These are phyloP conservation scores for Tonatia bakeri DNA, from an alignment of 2,113 vertebrate species.

Conservation along the genomic window DNA sequence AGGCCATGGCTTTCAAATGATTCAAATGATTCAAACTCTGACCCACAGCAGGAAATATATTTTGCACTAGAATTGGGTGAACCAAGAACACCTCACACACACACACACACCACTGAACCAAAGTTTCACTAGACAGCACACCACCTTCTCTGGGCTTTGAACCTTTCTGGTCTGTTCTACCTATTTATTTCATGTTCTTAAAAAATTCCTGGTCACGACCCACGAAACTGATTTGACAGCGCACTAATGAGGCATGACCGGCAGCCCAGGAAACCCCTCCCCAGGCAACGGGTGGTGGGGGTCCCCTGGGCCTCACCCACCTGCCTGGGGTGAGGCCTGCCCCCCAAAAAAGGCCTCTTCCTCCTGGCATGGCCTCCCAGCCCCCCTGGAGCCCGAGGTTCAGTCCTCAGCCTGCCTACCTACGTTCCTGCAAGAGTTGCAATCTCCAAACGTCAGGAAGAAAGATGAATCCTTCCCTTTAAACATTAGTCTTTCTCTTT, in stretches of 20 bases:
- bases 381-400: not conserved
- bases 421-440: not conserved
- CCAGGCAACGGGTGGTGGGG: accelerated
- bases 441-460: not conserved
- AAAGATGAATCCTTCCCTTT: not conserved
- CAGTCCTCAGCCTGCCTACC: no score
- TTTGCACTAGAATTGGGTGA: not conserved
- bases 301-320: not conserved
- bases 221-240: not conserved
- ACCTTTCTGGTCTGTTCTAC: not conserved
- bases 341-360: not conserved
- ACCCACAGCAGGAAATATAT: not conserved
- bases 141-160: not conserved
- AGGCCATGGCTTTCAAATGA: not conserved
- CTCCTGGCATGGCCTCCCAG: not conserved
- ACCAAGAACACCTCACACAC: not conserved
- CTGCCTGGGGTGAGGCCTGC: not conserved
- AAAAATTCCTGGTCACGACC: not conserved
- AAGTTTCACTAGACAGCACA: not conserved
- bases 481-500: not conserved
- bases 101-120: not conserved
- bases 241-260: not conserved
- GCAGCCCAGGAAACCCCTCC: not conserved
- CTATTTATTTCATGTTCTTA: not conserved
- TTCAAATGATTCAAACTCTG: not conserved